These are phyloP conservation scores for Darevskia nairensis DNA, from an alignment of 2,797 vertebrate species.

Conservation along the genomic window DNA sequence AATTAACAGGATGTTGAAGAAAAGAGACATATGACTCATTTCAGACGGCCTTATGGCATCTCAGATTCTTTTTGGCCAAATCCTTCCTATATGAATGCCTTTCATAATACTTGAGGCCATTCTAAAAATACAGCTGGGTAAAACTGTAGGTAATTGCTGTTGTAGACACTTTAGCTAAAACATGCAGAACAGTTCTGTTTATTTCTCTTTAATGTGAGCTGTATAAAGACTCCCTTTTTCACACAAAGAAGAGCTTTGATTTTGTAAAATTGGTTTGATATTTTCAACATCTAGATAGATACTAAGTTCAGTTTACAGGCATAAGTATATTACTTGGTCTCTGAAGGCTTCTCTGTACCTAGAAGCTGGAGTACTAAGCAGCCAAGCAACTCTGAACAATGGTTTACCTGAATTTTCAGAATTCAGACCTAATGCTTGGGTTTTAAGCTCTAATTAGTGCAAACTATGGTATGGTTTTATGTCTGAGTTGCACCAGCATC, in stretches of 20 bases:
- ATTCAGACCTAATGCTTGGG: not conserved
- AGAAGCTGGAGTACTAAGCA: not conserved
- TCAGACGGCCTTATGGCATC: not conserved
- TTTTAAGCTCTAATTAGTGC: not conserved
- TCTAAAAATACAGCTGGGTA: constrained; percentile 34
- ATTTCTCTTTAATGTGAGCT: not conserved
- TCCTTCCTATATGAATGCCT: accelerated
- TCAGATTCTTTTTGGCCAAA: constrained; percentile 34
- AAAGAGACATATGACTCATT: constrained; percentile 25
- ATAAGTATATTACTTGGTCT: too few relatives aligned
- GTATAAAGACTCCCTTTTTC: not conserved
- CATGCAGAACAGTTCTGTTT: not conserved
- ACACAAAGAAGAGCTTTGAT: not conserved
- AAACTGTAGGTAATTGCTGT: not conserved
- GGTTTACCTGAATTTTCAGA: too few relatives aligned
- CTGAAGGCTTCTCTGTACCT: not conserved
- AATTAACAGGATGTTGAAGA: constrained; percentile 11
- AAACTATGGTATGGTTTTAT: not conserved
- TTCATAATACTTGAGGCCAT: not conserved
- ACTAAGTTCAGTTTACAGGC: too few relatives aligned
- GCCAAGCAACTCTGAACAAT: not conserved
- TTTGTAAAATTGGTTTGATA: not conserved
- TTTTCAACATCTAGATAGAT: too few relatives aligned
- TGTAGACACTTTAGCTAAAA: not conserved
- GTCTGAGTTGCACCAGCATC: not conserved